phyloP scores from a whole-genome alignment of 2,113 vertebrate genomes.

The Phyllostomus discolor region DNA sequence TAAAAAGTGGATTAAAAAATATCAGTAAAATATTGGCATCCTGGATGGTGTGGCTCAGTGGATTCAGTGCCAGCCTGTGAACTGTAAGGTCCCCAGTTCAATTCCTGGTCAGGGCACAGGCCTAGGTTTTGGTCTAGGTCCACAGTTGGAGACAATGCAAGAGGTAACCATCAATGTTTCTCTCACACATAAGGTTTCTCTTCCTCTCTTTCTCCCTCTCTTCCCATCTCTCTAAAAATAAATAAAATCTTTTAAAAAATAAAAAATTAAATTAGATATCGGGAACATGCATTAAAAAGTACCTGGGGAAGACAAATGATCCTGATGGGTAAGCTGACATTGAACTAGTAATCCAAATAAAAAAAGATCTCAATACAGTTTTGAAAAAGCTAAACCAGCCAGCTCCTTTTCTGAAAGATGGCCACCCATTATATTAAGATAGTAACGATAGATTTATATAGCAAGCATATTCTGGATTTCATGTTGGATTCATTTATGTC shows the following conservation, averaged over 20 bases:
- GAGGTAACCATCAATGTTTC: too few relatives aligned
- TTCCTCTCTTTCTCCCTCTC: too few relatives aligned
- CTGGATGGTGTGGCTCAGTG: too few relatives aligned
- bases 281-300: not conserved
- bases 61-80: too few relatives aligned
- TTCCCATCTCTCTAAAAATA: too few relatives aligned
- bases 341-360: constrained; percentile 7
- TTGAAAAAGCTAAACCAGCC: not conserved
- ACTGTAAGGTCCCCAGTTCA: too few relatives aligned
- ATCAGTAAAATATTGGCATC: too few relatives aligned
- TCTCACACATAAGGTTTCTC: too few relatives aligned
- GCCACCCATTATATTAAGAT: not conserved
- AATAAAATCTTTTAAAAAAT: too few relatives aligned
- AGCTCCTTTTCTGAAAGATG: not conserved
- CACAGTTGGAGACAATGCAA: too few relatives aligned
- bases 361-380: not conserved
- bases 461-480: not conserved
- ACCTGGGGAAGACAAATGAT: not conserved
- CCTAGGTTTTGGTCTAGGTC: too few relatives aligned
- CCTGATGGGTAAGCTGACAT: not conserved
- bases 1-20: not conserved
- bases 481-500: not conserved
- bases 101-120: too few relatives aligned
- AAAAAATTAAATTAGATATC: not conserved
- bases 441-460: not conserved